Evolutionary conservation across 2,113 vertebrate genomes (phyloP).

Genomic region (Strix uralensis): DNA sequence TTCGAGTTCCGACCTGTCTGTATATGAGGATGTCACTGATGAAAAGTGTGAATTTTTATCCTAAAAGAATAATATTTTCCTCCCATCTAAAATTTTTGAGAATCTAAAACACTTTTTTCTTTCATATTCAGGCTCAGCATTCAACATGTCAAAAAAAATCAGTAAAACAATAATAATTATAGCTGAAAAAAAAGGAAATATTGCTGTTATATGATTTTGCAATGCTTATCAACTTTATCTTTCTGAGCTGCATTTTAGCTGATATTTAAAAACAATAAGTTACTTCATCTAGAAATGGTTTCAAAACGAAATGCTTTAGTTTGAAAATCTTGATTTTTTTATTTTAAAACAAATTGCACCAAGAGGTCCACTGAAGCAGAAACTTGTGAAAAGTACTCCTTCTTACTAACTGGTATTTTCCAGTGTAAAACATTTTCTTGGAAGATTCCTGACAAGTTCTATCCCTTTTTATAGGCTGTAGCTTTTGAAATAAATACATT

Average conservation of each 20-base stretch:
- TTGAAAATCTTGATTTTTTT: not conserved
- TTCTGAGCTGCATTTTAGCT: not conserved
- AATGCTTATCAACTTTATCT: not conserved
- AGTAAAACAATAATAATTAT: not conserved
- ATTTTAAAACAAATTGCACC: not conserved
- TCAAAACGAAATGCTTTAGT: not conserved
- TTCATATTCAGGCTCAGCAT: not conserved
- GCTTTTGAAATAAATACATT: not conserved
- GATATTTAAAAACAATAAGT: not conserved
- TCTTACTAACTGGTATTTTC: not conserved
- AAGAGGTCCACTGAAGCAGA: not conserved
- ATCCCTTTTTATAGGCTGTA: not conserved
- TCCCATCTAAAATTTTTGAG: not conserved
- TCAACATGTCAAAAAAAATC: not conserved
- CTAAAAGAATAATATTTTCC: not conserved
- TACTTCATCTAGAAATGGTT: not conserved
- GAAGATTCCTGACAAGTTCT: not conserved
- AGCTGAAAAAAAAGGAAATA: not conserved
- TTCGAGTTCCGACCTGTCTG: not conserved
- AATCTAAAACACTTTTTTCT: not conserved
- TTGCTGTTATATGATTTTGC: not conserved
- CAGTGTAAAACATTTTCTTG: not conserved
- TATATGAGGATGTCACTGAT: not conserved
- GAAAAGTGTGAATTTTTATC: not conserved
- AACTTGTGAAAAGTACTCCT: not conserved